A percentile compares a stretch with the other conserved stretches of the same genome.
phyloP scores from a whole-genome alignment of 2,888 invertebrate species.

The Koerneria pararmatus region DNA sequence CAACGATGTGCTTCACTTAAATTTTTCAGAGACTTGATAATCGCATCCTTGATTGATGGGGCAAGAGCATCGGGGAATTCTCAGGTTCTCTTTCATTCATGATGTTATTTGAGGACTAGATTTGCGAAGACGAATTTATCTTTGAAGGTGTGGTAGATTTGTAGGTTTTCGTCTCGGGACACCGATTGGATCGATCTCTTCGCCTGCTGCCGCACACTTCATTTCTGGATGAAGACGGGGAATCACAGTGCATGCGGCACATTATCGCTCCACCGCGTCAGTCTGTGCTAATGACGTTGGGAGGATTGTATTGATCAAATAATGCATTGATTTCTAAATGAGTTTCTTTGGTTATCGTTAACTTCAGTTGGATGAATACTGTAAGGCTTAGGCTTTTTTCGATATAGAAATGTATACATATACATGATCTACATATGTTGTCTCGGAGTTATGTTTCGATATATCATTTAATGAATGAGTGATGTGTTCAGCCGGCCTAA shows the following conservation, averaged over 20 bases:
- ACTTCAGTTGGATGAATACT: no score
- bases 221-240: conserved; percentile 90
- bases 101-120: background rate
- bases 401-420: no score
- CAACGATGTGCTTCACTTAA: no score
- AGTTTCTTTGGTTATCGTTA: background rate
- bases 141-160: no score
- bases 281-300: conserved; percentile 20
- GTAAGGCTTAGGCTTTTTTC: no score
- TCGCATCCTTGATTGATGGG: conserved; percentile 91
- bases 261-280: conserved; percentile 52
- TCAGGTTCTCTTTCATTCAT: conserved; percentile 65
- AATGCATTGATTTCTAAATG: background rate
- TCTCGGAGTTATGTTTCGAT: no score
- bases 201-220: conserved; percentile 78
- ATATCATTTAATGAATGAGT: no score
- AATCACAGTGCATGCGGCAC: conserved; percentile 81
- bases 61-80: conserved; percentile 93
- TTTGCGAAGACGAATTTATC: background rate
- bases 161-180: conserved; percentile 57
- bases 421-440: no score
- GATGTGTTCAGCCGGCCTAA: conserved; percentile 64
- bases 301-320: background rate
- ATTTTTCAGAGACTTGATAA: conserved; percentile 77
- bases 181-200: conserved; percentile 77